Percentiles rank a stretch among this genome's conserved stretches.
These are phyloP conservation scores for Zelleria hepariella DNA, from an alignment of 2,888 invertebrate species.

Conservation along the genomic window DNA sequence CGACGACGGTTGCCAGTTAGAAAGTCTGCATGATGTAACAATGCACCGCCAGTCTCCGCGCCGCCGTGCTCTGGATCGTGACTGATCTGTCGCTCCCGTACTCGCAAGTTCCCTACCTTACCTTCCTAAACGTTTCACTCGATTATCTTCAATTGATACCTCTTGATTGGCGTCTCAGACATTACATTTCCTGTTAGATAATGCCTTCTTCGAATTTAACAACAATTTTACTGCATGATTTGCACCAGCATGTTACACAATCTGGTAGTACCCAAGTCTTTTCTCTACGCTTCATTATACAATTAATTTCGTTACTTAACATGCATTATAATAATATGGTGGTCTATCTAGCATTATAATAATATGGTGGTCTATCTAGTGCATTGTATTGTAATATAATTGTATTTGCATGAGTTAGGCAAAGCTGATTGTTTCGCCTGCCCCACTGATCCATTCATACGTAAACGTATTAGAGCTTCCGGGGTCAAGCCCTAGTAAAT, in stretches of 20 bases:
- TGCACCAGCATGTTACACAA: neutral
- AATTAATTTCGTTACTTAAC: neutral
- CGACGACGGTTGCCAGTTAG: conserved; percentile 33
- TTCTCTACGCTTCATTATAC: neutral
- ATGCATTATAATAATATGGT: neutral
- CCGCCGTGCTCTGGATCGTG: conserved; percentile 30
- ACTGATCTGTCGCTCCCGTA: conserved; percentile 27
- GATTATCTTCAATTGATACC: neutral
- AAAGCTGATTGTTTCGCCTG: conserved; percentile 13
- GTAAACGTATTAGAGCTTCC: conserved; percentile 20
- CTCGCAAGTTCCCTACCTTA: neutral
- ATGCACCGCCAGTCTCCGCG: conserved; percentile 27
- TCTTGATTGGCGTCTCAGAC: neutral
- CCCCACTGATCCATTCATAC: conserved; percentile 24
- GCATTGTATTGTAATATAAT: neutral
- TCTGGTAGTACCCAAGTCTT: neutral
- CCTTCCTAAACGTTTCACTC: conserved; percentile 1
- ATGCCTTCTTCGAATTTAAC: neutral
- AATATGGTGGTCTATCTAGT: neutral
- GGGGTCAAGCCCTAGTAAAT: conserved; percentile 30
- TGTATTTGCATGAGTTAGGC: neutral
- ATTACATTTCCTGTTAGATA: neutral
- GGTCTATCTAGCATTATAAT: neutral
- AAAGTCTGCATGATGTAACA: conserved; percentile 59
- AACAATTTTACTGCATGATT: neutral